Evolutionary conservation across 2,797 vertebrate species (phyloP), one percentile per base, ranked within the genome.

Genomic region (Heliangelus exortis): DNA sequence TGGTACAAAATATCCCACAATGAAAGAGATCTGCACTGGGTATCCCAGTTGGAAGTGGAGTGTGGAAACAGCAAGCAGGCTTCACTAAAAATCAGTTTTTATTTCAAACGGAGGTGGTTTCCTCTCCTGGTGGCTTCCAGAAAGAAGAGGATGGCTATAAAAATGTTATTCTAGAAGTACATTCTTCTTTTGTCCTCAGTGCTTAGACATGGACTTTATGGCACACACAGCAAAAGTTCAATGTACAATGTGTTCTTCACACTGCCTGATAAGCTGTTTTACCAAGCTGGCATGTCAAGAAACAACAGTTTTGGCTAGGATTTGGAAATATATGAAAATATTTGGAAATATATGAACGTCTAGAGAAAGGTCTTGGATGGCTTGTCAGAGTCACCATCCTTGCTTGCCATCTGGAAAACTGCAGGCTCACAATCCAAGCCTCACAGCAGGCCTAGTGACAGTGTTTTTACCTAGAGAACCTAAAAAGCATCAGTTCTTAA

Each of bases 301-400:
- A 21, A 58, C 75, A 23, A 43, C 51, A 22, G 3, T 6, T 73
- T 50, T 26, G 90, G 73, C 51, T 59, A 7, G 7, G 83, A n/a
- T n/a, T n/a, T n/a, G n/a, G n/a, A n/a, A n/a, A n/a, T n/a, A n/a
- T n/a, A n/a, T n/a, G n/a, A n/a, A n/a, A n/a, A n/a, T n/a, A n/a
- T n/a, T n/a, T n/a, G n/a, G n/a, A n/a, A n/a, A n/a, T n/a, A n/a
- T 5, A 4, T 1, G 4, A 80, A 58, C 0, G 45, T 25, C 43
- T 76, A 69, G 34, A 77, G 63, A 43, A 43, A 72, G 76, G 82
- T 47, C 57, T 25, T 34, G 33, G 55, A 41, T 4, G 10, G 90
- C 71, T 41, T 41, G 59, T 50, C 29, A 78, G 75, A 90, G 78
- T 41, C 51, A 63, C 50, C 65, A 87, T 29, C 43, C 9, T 8